Evolutionary conservation across 2,888 invertebrate species (phyloP).

Genomic region (Agrotis clavis): DNA sequence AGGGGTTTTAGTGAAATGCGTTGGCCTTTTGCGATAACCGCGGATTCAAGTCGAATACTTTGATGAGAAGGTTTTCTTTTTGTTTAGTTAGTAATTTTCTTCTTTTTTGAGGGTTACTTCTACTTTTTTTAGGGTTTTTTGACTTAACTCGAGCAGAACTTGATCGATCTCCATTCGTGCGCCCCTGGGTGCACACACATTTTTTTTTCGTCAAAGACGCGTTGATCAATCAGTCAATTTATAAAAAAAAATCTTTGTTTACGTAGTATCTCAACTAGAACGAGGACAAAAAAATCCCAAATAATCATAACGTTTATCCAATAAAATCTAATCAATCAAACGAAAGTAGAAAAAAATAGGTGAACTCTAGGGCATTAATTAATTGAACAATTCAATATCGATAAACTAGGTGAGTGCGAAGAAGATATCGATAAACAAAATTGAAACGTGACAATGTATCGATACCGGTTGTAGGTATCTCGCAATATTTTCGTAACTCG

Average conservation of each 20-base stretch:
- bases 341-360: conserved; percentile 20
- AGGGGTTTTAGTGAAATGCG: too few relatives aligned
- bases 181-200: too few relatives aligned
- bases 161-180: too few relatives aligned
- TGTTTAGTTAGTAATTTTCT: too few relatives aligned
- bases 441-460: conserved; percentile 54
- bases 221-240: conserved; percentile 29
- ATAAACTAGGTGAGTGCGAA: conserved; percentile 38
- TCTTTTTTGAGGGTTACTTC: too few relatives aligned
- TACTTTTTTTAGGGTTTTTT: too few relatives aligned
- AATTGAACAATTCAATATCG: conserved; percentile 23
- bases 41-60: too few relatives aligned
- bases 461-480: conserved; percentile 36
- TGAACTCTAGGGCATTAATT: conserved; percentile 14
- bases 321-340: conserved; percentile 23
- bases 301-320: neutral
- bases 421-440: conserved; percentile 32
- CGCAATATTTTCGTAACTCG: conserved; percentile 54
- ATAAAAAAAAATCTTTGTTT: conserved; percentile 2
- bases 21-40: too few relatives aligned
- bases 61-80: too few relatives aligned
- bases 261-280: neutral
- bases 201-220: neutral
- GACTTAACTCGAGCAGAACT: too few relatives aligned
- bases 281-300: conserved; percentile 17